Evolutionary conservation across 2,888 invertebrate species (phyloP), one percentile per base, ranked within the genome.

Genomic region (Actias luna): DNA sequence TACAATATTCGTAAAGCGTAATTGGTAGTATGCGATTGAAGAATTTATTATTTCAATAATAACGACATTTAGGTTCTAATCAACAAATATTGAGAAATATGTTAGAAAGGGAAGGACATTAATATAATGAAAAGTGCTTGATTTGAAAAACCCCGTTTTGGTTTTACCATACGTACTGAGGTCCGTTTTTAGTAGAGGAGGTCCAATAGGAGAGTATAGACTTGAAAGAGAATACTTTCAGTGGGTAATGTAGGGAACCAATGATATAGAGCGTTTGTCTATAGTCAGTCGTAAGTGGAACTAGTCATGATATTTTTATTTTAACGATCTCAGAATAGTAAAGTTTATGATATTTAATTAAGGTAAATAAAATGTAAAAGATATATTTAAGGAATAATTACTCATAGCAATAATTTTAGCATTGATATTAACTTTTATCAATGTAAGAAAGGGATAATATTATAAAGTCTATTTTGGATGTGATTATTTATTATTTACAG

Each of bases 291-390:
- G 27, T 70, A 69, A 67, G n/a, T n/a, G 52, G 60, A 71, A 72
- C 75, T 77, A 77, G 76, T 77, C 76, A 71, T 55, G 18, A 52
- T 67, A 63, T 65, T 58, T 67, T 65, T 66, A 36, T 68, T 59
- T 55, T 59, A 64, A 64, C 55, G 71, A 74, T 74, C 73, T 74
- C 70, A 66, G 62, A 65, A 42, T 67, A 55, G 55, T 58, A 64
- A 64, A 35, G 50, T 46, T 29, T 12, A 25, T 25, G 2, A 18
- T 57, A 5, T 61, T 27, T 67, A 63, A 63, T 61, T 65, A 46
- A 22, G 46, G 2, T 22, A 46, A 22, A 42, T 18, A 46, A 46
- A 12, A 25, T 50, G 4, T 39, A 16, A 12, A 25, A 50, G 2
- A 12, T 50, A 42, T 12, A 42, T 42, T 1, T 42, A 42, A 42